A percentile compares a stretch with the other conserved stretches of the same genome.
These are phyloP conservation scores for Harpagus bidentatus DNA, from an alignment of 2,113 vertebrate genomes.

Conservation along the genomic window DNA sequence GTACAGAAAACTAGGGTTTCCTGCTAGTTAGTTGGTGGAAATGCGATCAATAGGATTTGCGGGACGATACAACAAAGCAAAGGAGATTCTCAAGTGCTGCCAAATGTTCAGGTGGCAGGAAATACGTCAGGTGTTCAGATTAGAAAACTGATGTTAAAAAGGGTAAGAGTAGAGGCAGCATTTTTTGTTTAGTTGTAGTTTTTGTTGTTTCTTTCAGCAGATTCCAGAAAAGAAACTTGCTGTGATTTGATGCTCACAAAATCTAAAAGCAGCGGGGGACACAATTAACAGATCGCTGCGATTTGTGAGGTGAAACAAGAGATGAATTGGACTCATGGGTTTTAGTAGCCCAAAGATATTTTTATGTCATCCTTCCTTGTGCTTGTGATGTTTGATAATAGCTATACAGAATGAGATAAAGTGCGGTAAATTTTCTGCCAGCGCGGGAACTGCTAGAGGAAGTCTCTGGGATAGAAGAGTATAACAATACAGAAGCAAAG, in stretches of 20 bases:
- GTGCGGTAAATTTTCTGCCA: background rate
- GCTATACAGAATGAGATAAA: background rate
- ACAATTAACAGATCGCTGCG: background rate
- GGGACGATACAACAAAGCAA: background rate
- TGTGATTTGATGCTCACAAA: background rate
- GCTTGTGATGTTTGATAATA: background rate
- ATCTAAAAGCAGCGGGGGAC: background rate
- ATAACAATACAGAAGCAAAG: background rate
- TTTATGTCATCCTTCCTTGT: background rate
- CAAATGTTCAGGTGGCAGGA: background rate
- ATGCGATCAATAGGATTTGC: rapidly evolving
- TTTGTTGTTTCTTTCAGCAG: background rate
- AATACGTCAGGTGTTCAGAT: background rate
- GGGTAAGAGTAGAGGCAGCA: background rate
- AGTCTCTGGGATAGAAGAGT: background rate
- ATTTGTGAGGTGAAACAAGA: conserved; percentile 26
- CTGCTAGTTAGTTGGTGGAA: background rate
- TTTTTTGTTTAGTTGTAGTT: background rate
- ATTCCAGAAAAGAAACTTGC: background rate
- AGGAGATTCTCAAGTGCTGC: background rate
- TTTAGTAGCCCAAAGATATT: background rate
- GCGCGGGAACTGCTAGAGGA: background rate
- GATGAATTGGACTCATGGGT: background rate
- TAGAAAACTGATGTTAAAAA: background rate
- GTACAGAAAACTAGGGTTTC: background rate